Evolutionary conservation across 2,888 invertebrate species (phyloP).

Genomic region (Melipona bicolor): DNA sequence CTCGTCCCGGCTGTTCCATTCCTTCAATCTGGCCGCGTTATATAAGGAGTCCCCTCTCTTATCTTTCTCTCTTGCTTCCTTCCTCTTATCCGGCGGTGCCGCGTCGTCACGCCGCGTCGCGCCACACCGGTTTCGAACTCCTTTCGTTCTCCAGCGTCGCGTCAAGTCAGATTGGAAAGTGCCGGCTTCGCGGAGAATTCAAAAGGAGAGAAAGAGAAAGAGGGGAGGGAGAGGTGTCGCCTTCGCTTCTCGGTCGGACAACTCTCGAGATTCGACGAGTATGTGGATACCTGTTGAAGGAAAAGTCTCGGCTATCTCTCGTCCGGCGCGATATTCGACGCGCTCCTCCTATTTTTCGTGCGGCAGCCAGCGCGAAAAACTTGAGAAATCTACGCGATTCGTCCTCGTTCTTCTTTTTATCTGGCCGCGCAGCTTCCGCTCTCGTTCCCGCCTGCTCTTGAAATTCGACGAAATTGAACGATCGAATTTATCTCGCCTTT

Average conservation of each 20-base stretch:
- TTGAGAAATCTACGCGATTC: conserved; percentile 5
- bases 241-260: conserved; percentile 47
- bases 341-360: not conserved
- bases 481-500: not conserved
- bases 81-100: not conserved
- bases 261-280: conserved; percentile 56
- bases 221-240: conserved; percentile 24
- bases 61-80: not conserved
- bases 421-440: too few species aligned
- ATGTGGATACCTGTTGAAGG: conserved; percentile 74
- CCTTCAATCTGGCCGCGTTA: conserved; percentile 80
- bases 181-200: conserved; percentile 65
- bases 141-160: conserved; percentile 35
- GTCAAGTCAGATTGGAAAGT: conserved; percentile 68
- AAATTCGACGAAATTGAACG: not conserved
- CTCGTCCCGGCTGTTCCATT: conserved; percentile 74
- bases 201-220: conserved; percentile 9
- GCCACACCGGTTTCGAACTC: conserved; percentile 37
- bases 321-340: conserved; percentile 45
- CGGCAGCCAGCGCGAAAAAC: conserved; percentile 6
- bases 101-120: not conserved
- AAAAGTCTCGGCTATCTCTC: conserved; percentile 43
- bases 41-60: conserved; percentile 65
- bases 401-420: too few species aligned
- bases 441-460: not conserved